Conservation (phyloP, 2,113 vertebrate genomes). For the Pelvicachromis taeniatus region DNA sequence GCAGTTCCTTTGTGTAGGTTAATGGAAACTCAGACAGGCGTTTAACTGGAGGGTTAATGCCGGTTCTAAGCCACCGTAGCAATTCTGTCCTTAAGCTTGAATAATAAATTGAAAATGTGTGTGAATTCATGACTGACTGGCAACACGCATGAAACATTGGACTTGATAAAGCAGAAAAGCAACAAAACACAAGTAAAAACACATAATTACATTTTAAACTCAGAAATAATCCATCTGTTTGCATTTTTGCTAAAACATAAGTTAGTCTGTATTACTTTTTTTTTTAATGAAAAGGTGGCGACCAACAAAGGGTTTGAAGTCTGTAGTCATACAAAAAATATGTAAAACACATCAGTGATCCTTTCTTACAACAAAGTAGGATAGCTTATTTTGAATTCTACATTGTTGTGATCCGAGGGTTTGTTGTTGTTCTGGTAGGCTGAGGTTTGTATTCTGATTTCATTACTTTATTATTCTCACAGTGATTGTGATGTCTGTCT, state of each 20-base stretch:
- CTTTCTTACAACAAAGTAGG: background rate
- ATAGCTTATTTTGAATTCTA: background rate
- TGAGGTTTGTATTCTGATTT: background rate
- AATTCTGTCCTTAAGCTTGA: slow-evolving; percentile 20
- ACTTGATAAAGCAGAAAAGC: background rate
- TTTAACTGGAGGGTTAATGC: slow-evolving; percentile 44
- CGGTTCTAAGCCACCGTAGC: slow-evolving; percentile 19
- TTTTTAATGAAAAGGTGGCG: background rate
- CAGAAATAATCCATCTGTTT: background rate
- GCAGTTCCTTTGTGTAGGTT: slow-evolving; percentile 50
- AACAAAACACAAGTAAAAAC: background rate
- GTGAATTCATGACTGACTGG: slow-evolving; percentile 10
- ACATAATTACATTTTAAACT: background rate
- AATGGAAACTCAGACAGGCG: slow-evolving; percentile 50
- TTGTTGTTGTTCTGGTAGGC: background rate
- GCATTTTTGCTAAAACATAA: background rate
- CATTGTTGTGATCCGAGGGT: background rate
- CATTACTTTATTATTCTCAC: background rate
- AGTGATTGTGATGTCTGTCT: background rate
- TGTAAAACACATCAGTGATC: background rate
- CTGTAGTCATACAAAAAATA: background rate
- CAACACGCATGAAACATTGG: background rate
- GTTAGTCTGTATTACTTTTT: background rate
- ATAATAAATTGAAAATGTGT: slow-evolving; percentile 44
- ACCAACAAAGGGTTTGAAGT: background rate